A percentile compares a stretch with the other conserved stretches of the same genome.
Conservation (phyloP, 37 sponge, comb jelly and placozoan genomes). For the Chondrilla cf. caribensis region DNA sequence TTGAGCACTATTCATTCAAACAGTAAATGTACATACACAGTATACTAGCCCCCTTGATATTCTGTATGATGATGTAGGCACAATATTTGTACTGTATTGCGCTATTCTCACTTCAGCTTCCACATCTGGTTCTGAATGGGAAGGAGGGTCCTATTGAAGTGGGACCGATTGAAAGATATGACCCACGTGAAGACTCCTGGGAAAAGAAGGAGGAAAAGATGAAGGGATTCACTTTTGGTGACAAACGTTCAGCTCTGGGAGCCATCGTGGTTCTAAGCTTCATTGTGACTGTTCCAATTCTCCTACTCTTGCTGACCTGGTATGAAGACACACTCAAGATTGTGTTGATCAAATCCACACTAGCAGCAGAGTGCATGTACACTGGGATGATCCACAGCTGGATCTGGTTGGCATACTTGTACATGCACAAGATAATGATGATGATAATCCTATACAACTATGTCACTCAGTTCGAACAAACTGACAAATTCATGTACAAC, state of each 20-base stretch:
- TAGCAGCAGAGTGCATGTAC: conserved; percentile 11
- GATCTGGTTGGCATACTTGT: background rate
- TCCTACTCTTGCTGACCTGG: background rate
- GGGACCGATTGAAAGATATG: background rate
- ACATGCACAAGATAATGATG: background rate
- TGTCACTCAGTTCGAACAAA: background rate
- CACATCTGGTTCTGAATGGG: background rate
- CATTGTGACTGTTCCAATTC: background rate
- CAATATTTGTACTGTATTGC: too few relatives aligned
- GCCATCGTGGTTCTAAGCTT: background rate
- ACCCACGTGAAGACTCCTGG: background rate
- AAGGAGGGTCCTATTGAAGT: conserved; percentile 10
- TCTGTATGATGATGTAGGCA: too few relatives aligned
- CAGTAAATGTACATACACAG: background rate
- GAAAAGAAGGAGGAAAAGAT: background rate
- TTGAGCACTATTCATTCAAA: too few relatives aligned
- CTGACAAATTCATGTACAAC: background rate
- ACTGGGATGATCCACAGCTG: conserved; percentile 6
- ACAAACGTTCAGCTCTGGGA: background rate
- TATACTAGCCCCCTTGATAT: background rate
- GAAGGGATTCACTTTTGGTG: background rate
- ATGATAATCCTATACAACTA: background rate
- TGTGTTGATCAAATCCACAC: background rate
- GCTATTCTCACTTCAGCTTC: too few relatives aligned
- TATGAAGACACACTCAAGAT: background rate